Evolutionary conservation across 2,797 vertebrate species (phyloP), one percentile per base, ranked within the genome.

Genomic region (Cheirogaleus major): DNA sequence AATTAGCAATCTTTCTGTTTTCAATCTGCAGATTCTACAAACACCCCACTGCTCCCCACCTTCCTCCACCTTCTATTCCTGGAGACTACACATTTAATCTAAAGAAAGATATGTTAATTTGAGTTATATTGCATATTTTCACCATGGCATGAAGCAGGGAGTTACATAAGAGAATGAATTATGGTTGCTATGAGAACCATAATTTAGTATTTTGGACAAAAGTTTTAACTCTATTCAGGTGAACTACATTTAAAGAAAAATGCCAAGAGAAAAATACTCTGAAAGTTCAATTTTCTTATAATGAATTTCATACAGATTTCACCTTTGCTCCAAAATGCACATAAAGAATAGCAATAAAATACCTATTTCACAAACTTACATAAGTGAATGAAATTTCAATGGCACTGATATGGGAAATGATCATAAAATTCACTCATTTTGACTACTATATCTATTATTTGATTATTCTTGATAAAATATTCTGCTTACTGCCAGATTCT

Each of bases 81-180:
- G 30, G 87, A 93, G 95, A 67, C 84, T 57, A 97, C 55, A 93
- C 27, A 76, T 25, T 95, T 48, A 86, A 61, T 80, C 79, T 85
- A 63, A 75, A 48, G 35, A 86, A 80, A 70, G 57, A 83, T 17
- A 79, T 76, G 35, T 72, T 70, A 93, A 81, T 88, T 65, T 90
- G 57, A 95, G 38, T 72, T 65, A 41, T 63, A 73, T n/a, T 67
- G 73, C 90, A 90, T 92, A 63, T 65, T 89, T 94, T 91, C 94
- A 85, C 57, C 65, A 70, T 43, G 72, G 38, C 48, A 69, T 73
- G 73, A 82, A 89, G 30, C 73, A 88, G 61, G 45, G 3, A 90
- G 67, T 96, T 97, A 92, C 32, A 38, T 95, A 95, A 97, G 61
- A 94, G 67, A 72, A 69, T 84, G 90, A 96, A 93, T 92, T 90